Base-by-base conservation (phyloP, 1,140 invertebrate genomes). In the Zaprionus ghesquierei region DNA sequence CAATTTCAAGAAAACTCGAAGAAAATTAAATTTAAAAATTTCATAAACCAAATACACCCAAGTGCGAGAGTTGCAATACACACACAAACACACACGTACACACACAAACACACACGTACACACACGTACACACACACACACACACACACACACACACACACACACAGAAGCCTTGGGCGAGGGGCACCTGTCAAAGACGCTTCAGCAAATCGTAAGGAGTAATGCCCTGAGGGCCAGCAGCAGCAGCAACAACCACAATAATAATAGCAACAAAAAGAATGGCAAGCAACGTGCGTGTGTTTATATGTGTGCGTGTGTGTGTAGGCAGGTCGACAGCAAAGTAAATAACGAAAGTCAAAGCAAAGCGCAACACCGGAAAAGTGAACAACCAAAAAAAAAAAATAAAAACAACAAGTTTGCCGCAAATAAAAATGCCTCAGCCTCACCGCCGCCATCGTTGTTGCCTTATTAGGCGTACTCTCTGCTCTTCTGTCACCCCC, bases 161-260 rank as follows among this genome's bases (percentile, higher is more conserved):
- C 13, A 22, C n/a, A 41, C 15, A 53, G 12, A 27, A 23, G 13
- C 27, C 29, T 15, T 6, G 46, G 35, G 33, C 29, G 9, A 25
- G 31, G 2, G 3, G 25, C 20, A 25, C 9, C 27, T 20, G 15
- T 23, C 10, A 8, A 38, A 41, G 15, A 44, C 77, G 68, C 62
- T 86, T 78, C 75, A 87, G 46, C 64, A 53, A 78, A 69, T 70
- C 79, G 70, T 61, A 68, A 73, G 75, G 68, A 82, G 69, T 79
- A 73, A 77, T 79, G 84, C 75, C 78, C 79, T 49, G 35, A 58
- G 78, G 79, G 63, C 64, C 55, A 53, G 10, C 20, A 41, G 38
- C 51, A 77, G 41, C 55, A 53, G 10, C 20, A 41, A 46, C 51
- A 77, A 50, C 33, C 33, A 70, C 56, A 49, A n/a, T 2, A 63